These are phyloP conservation scores for Lerema accius DNA, from an alignment of 1,140 invertebrate genomes.

Conservation along the genomic window DNA sequence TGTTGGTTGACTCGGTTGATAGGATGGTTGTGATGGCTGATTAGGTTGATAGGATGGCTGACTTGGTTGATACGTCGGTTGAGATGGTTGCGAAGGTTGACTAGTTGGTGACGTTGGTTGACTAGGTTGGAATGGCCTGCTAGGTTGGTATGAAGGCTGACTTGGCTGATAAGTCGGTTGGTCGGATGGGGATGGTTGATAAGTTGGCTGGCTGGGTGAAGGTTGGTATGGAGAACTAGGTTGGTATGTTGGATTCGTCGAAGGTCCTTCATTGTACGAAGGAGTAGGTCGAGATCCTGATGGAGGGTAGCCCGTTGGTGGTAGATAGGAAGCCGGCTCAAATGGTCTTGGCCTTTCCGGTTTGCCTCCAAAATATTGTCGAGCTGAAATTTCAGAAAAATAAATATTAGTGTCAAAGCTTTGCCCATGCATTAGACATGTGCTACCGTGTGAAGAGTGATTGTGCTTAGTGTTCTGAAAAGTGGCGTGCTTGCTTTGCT, in stretches of 20 bases:
- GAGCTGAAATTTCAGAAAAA: constrained; percentile 80
- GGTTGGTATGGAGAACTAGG: constrained; percentile 33
- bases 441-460: constrained; percentile 18
- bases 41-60: constrained; percentile 55
- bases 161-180: constrained; percentile 45
- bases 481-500: constrained; percentile 26
- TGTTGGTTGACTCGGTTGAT: constrained; percentile 48
- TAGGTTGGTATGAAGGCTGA: constrained; percentile 53
- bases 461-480: constrained; percentile 22
- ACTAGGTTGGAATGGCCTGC: constrained; percentile 41
- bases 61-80: constrained; percentile 45
- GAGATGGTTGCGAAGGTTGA: constrained; percentile 49
- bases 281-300: constrained; percentile 73
- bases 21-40: constrained; percentile 54
- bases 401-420: constrained; percentile 27
- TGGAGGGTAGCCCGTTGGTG: constrained; percentile 76
- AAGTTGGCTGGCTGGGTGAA: constrained; percentile 34
- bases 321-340: constrained; percentile 79
- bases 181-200: constrained; percentile 38
- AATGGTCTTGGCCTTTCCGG: constrained; percentile 87
- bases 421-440: constrained; percentile 8
- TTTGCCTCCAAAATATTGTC: constrained; percentile 84
- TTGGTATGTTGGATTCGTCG: constrained; percentile 52
- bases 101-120: constrained; percentile 36
- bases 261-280: constrained; percentile 69